Evolutionary conservation across 2,888 invertebrate genomes (phyloP), one percentile per base, ranked within the genome.

Genomic region (Oxytorus armatus): DNA sequence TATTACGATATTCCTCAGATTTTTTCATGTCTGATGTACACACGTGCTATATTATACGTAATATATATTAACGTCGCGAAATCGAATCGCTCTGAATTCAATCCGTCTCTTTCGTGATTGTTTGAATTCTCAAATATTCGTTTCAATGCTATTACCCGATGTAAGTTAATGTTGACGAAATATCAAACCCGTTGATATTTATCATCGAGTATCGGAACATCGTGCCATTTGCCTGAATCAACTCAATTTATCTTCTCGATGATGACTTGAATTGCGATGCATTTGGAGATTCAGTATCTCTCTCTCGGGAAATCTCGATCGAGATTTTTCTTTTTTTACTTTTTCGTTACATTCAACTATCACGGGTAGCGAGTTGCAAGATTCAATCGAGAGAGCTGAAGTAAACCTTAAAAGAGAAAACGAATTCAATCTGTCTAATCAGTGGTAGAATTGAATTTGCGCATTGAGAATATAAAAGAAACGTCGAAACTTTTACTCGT

Each of bases 381-480:
- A 70, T 70, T 76, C 69, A 66, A 59, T 53, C 53, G 59, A 66
- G 42, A 44, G 23, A 66, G 59, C 49, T 57, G 57, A 74, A 74
- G 44, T 44, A 25, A 39, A 36, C n/a, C 23, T 5, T 18, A 53
- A 23, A 59, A 33, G 8, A 16, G 8, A 55, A 16, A 55, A 55
- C 42, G 16, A 72, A 39, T 66, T 70, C 77, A 59, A 44, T 66
- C 59, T 69, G 76, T 72, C 53, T 59, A 8, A 21, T 79, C 75
- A 29, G 70, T 79, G 75, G 57, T 36, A 66, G 59, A 66, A 33
- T 76, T 66, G 79, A 76, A 65, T 75, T 70, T 18, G 70, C 25
- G 36, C 0, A 49, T 76, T 51, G 16, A 39, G 5, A 53, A 29
- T 16, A 33, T 11, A 14, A 10, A 8, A 0, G 10, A 23, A 36